These are phyloP conservation scores for Oscheius myriophilus DNA, from an alignment of 2,888 invertebrate species.

Conservation along the genomic window DNA sequence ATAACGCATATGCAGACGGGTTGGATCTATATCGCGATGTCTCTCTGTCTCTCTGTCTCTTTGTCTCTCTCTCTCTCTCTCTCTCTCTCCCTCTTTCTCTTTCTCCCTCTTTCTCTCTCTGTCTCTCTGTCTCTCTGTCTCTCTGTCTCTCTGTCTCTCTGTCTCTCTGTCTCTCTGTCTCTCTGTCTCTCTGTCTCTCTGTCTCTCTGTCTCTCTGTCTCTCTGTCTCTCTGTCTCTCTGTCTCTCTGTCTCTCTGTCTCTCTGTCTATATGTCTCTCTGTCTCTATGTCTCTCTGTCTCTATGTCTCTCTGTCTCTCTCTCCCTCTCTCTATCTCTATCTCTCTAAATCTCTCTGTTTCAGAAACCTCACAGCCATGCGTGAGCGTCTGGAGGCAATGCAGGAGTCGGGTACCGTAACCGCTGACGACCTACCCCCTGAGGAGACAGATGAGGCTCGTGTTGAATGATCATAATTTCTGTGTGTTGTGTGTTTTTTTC, in stretches of 20 bases:
- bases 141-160: not conserved
- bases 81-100: not conserved
- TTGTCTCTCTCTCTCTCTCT: not conserved
- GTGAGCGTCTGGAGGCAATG: slow-evolving; percentile 53
- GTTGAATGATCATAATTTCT: slow-evolving; percentile 15
- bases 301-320: not conserved
- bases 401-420: slow-evolving; percentile 25
- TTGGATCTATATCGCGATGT: not conserved
- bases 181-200: not conserved
- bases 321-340: not conserved
- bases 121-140: not conserved
- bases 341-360: slow-evolving; percentile 18
- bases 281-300: not conserved
- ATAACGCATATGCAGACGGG: not conserved
- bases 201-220: not conserved
- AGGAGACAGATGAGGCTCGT: slow-evolving; percentile 34
- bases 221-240: not conserved
- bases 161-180: not conserved
- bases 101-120: not conserved
- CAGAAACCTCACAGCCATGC: slow-evolving; percentile 55
- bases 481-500: not conserved
- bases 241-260: not conserved
- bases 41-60: not conserved
- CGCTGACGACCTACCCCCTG: slow-evolving; percentile 38
- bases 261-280: not conserved